Conservation (phyloP, 2,797 vertebrate genomes). For the Epinephelus awoara region DNA sequence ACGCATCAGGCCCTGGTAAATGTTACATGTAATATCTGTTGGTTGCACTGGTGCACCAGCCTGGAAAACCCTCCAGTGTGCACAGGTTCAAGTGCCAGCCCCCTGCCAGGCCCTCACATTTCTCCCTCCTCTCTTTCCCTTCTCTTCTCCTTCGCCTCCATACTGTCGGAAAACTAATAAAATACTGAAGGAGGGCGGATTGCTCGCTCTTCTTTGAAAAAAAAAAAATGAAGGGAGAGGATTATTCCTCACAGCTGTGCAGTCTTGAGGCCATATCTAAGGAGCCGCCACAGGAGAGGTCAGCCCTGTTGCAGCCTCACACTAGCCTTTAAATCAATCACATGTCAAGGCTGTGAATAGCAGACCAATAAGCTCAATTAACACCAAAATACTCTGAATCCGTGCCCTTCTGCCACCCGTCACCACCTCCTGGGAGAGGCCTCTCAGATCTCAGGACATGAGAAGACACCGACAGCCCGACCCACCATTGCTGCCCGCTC, state of each 20-base stretch:
- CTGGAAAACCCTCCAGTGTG: constrained; percentile 33
- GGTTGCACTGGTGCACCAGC: constrained; percentile 26
- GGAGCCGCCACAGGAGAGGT: constrained; percentile 71
- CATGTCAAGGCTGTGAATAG: constrained; percentile 83
- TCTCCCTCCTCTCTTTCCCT: constrained; percentile 51
- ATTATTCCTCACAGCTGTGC: constrained; percentile 79
- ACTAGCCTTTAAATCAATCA: constrained; percentile 81
- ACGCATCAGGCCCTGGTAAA: background rate
- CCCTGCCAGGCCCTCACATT: constrained; percentile 44
- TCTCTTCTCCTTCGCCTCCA: constrained; percentile 31
- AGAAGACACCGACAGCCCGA: constrained; percentile 71
- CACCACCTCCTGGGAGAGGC: constrained; percentile 80
- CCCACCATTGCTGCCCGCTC: constrained; percentile 35
- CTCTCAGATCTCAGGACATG: constrained; percentile 79
- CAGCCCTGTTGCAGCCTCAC: constrained; percentile 63
- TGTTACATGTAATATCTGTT: constrained; percentile 15
- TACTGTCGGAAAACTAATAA: constrained; percentile 75
- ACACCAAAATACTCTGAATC: constrained; percentile 83
- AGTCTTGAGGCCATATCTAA: constrained; percentile 72
- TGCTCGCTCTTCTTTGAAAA: constrained; percentile 61
- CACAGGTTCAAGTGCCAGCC: constrained; percentile 52
- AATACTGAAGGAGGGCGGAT: constrained; percentile 65
- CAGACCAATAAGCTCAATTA: constrained; percentile 87
- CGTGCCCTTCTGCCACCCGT: constrained; percentile 79
- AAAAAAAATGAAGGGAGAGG: constrained; percentile 54